Evolutionary conservation across 2,888 invertebrate species (phyloP).

Genomic region (Xanthia togata): DNA sequence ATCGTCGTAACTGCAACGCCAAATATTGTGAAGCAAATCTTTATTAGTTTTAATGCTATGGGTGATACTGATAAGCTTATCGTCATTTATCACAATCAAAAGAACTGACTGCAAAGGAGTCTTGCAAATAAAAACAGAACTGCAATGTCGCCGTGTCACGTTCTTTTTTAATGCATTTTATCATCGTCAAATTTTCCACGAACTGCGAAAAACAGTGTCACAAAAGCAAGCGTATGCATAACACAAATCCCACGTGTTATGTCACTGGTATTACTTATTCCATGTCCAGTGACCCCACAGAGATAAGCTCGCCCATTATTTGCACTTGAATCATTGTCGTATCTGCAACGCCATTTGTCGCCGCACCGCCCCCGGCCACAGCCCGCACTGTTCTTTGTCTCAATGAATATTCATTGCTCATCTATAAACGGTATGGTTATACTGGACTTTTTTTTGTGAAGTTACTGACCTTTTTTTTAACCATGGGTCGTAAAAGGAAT

Average conservation of each 20-base stretch:
- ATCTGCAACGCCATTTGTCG: constrained; percentile 78
- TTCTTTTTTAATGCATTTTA: background rate
- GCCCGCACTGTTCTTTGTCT: constrained; percentile 69
- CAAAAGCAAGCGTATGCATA: constrained; percentile 7
- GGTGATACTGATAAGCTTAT: background rate
- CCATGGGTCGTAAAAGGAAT: constrained; percentile 34
- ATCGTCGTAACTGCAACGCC: constrained; percentile 75
- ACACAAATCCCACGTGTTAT: constrained; percentile 47
- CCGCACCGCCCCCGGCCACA: constrained; percentile 58
- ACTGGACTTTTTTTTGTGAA: constrained; percentile 36
- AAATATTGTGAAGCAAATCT: constrained; percentile 67
- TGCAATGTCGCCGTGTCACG: background rate
- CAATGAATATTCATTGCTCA: constrained; percentile 80
- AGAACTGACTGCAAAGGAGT: too few relatives aligned
- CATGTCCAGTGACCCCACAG: constrained; percentile 68
- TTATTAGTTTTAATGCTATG: constrained; percentile 3
- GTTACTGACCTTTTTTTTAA: constrained; percentile 38
- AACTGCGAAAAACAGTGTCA: constrained; percentile 1
- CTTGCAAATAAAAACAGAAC: background rate
- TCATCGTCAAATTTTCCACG: background rate
- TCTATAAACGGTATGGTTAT: constrained; percentile 65
- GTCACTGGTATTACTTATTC: constrained; percentile 63
- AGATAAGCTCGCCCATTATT: constrained; percentile 80
- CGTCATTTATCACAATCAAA: background rate
- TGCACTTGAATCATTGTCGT: constrained; percentile 80